Percentiles rank a stretch among this genome's conserved stretches.
phyloP scores from a whole-genome alignment of 2,113 vertebrate species.

The Tyto alba region DNA sequence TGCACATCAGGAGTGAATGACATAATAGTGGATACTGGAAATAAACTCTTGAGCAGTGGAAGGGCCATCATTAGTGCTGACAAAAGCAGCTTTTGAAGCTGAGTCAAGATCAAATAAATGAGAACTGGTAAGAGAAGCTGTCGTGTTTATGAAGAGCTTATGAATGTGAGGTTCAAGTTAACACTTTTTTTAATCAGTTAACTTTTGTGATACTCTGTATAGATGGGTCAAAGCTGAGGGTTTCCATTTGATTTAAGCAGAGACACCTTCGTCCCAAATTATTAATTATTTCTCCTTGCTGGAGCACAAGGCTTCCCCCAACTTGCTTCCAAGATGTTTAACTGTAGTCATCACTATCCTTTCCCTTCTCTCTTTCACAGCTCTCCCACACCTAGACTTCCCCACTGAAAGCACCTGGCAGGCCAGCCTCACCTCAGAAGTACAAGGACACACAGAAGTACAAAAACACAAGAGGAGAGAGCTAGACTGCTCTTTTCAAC shows the following conservation, averaged over 20 bases:
- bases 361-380: neutral
- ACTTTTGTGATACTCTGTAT: neutral
- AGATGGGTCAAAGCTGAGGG: neutral
- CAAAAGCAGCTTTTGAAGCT: slow-evolving; percentile 41
- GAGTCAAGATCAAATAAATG: slow-evolving; percentile 6
- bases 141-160: neutral
- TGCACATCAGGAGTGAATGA: neutral
- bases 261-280: neutral
- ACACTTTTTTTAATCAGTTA: neutral
- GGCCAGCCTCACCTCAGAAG: neutral
- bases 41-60: slow-evolving; percentile 32
- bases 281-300: neutral
- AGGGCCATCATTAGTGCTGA: slow-evolving; percentile 30
- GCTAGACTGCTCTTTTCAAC: neutral
- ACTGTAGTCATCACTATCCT: neutral
- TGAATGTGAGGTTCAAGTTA: neutral
- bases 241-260: neutral
- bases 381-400: neutral
- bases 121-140: slow-evolving; percentile 10
- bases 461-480: neutral
- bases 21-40: slow-evolving; percentile 16
- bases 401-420: neutral
- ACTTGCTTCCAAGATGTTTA: neutral
- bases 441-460: neutral
- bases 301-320: neutral